These are phyloP conservation scores for Neocrepidodera transversa DNA, from an alignment of 2,888 invertebrate species.

Conservation along the genomic window DNA sequence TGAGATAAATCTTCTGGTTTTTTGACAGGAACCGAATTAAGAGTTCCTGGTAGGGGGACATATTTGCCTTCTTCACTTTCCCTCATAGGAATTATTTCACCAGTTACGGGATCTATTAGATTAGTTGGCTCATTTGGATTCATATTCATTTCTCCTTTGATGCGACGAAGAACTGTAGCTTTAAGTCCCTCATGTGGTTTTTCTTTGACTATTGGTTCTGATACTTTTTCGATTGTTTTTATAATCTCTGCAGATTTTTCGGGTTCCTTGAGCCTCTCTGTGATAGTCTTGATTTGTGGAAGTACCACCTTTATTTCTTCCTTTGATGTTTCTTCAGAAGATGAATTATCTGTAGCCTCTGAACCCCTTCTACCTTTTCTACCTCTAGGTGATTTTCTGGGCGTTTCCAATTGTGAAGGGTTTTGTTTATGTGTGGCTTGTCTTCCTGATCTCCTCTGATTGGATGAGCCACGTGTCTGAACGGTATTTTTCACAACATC, in stretches of 20 bases:
- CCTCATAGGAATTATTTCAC: conserved; percentile 72
- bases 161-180: conserved; percentile 56
- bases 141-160: conserved; percentile 54
- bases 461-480: conserved; percentile 59
- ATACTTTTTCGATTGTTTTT: conserved; percentile 25
- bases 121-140: conserved; percentile 68
- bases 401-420: conserved; percentile 47
- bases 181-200: conserved; percentile 57
- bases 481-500: conserved; percentile 80
- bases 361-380: conserved; percentile 71
- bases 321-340: conserved; percentile 65
- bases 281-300: conserved; percentile 25
- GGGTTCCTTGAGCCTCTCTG: conserved; percentile 17
- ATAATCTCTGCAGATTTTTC: conserved; percentile 31
- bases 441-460: conserved; percentile 66
- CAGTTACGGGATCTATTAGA: conserved; percentile 78
- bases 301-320: conserved; percentile 36
- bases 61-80: conserved; percentile 76
- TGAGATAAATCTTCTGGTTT: background rate
- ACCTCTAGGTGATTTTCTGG: conserved; percentile 71
- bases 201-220: conserved; percentile 45
- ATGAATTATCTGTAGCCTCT: conserved; percentile 70
- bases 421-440: conserved; percentile 53
- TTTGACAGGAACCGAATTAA: conserved; percentile 2
- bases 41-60: conserved; percentile 64